Evolutionary conservation across 2,113 vertebrate genomes (phyloP), one percentile per base, ranked within the genome.

Genomic region (Cathartes aura): DNA sequence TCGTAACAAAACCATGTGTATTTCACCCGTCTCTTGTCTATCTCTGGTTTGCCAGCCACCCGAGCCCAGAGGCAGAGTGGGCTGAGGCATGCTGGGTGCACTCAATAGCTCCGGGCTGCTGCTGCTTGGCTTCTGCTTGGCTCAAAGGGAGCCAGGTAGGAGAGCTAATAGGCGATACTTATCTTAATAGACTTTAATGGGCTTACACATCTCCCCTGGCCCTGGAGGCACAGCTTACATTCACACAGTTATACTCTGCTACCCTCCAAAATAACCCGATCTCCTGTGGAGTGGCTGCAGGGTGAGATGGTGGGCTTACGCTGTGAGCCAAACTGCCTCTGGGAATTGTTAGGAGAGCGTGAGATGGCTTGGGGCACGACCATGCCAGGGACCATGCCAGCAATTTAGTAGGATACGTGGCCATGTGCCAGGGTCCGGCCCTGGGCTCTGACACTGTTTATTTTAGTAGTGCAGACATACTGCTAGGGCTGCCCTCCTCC

Each of bases 161-260:
- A 81, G 47, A 91, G 19, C 34, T 82, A 45, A 67, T 15, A 45
- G n/a, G 17, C 1, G 17, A 62, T 93, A 42, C 24, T 83, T 56
- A 45, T 45, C 80, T 84, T 94, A 83, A 76, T 34, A 58, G 42
- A 30, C 19, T 93, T 93, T 93, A 89, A 70, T 18, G 50, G 26
- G 40, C 12, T 93, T 84, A 32, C 55, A 36, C 6, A 15, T 59
- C 62, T 74, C 9, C n/a, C 17, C 59, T 56, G 68, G 40, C 17
- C 27, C 29, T 11, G 1, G 8, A 71, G 50, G 60, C 42, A 67
- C 7, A 21, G 27, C 4, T 85, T 82, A 32, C 36, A 48, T 20
- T 74, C 62, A 58, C 17, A 60, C 15, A 38, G 15, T 34, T 78
- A 12, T 20, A 14, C 9, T 40, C 29, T 26, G 21, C 40, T 56